Conservation (phyloP, 1,140 invertebrate species). For the Maconellicoccus hirsutus region DNA sequence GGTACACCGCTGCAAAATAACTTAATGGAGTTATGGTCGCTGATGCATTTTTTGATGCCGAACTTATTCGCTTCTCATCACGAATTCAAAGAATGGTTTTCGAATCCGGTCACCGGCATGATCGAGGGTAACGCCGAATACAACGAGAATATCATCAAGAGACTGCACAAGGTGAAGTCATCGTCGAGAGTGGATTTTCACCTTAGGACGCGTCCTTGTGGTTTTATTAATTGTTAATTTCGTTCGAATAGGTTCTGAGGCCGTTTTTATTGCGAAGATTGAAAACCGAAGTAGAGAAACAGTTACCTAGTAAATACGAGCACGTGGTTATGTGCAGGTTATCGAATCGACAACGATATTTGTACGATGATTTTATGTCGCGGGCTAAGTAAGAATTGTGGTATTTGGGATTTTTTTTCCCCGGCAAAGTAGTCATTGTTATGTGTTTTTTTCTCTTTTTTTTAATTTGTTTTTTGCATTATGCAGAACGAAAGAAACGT, state of each 20-base stretch:
- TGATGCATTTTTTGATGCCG: constrained; percentile 99
- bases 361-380: constrained; percentile 99
- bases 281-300: constrained; percentile 97
- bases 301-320: constrained; percentile 98
- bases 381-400: constrained; percentile 90
- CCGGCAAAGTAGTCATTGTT: too few species aligned
- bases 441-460: neutral
- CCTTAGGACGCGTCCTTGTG: too few species aligned
- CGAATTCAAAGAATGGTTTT: constrained; percentile 98
- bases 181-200: too few species aligned
- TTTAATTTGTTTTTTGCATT: too few species aligned
- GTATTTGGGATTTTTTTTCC: too few species aligned
- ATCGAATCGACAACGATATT: constrained; percentile 90
- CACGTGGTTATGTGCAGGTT: constrained; percentile 92
- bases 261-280: constrained; percentile 92
- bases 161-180: constrained; percentile 97
- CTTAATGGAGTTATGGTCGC: constrained; percentile 97
- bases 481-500: constrained; percentile 90
- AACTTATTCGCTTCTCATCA: constrained; percentile 96
- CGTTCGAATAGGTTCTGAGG: constrained; percentile 62
- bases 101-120: constrained; percentile 95
- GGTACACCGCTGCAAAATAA: constrained; percentile 99
- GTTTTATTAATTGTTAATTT: neutral
- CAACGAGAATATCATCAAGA: constrained; percentile 79
- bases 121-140: constrained; percentile 93